Evolutionary conservation across 2,113 vertebrate species (phyloP).

Genomic region (Saccopteryx leptura): DNA sequence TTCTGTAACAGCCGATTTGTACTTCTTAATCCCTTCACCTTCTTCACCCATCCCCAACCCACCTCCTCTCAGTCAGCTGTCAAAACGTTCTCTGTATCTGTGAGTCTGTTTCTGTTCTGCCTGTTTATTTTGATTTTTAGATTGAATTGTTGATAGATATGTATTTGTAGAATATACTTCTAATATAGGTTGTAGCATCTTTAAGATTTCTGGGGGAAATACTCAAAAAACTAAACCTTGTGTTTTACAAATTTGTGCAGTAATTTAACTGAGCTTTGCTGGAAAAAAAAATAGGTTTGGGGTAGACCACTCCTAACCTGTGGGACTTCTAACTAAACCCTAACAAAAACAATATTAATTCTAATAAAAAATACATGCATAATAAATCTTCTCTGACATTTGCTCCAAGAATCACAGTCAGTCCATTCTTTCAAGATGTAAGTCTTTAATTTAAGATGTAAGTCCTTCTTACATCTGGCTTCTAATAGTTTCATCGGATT

Average conservation of each 20-base stretch:
- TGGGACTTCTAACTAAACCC: neutral
- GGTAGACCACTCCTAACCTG: neutral
- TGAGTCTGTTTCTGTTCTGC: too few species aligned
- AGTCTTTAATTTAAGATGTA: neutral
- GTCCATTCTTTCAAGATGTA: neutral
- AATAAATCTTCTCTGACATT: neutral
- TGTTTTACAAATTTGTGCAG: slow-evolving; percentile 34
- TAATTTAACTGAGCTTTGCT: neutral
- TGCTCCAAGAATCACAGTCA: neutral
- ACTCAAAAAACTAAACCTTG: neutral
- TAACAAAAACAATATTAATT: slow-evolving; percentile 12
- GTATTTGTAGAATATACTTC: neutral
- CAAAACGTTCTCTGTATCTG: too few species aligned
- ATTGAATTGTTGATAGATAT: too few species aligned
- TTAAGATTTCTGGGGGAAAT: neutral
- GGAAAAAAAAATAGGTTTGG: neutral
- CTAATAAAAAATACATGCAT: neutral
- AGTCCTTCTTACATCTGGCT: neutral
- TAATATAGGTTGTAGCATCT: neutral
- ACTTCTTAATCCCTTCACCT: too few species aligned
- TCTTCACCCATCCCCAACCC: too few species aligned
- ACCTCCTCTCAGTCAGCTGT: too few species aligned
- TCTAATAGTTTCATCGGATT: slow-evolving; percentile 18
- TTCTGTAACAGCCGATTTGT: too few species aligned
- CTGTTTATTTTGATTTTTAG: too few species aligned